Evolutionary conservation across 2,797 vertebrate species (phyloP), one percentile per base, ranked within the genome.

Genomic region (Otus scops): DNA sequence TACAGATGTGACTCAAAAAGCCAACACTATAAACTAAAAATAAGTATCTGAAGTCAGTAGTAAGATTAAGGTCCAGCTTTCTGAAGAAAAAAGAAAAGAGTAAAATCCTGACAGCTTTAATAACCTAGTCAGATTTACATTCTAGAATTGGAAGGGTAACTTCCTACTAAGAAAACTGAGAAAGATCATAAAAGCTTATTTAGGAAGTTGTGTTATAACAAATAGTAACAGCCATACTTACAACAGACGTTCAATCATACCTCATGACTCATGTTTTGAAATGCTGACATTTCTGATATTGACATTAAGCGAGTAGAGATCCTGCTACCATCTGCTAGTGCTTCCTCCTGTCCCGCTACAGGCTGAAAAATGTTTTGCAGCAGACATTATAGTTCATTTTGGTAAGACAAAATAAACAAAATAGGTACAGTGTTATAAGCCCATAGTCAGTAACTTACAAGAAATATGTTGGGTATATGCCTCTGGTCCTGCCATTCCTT

Each of bases 241-340:
- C 4, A 95, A 53, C 20, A 82, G 43, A 85, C 47, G 43, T 60
- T 73, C 36, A 89, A 22, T 76, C 93, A 70, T 98, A 98, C 98
- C 98, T 98, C 98, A 38, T 96, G 95, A 85, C 97, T 98, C 96
- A 96, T 89, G 59, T 89, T 93, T 63, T 75, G 92, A 95, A 96
- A 97, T 3, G 91, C 88, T 43, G 93, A 43, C 95, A 96, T 96
- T 94, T 74, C 88, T 21, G 97, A 95, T 83, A 98, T 76, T 27
- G 97, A 97, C 94, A 96, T 96, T 32, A 94, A 82, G 28, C 79
- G 97, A 86, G 95, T 93, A 70, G 51, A 61, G 56, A 93, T 89
- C 61, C 70, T 92, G 11, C 79, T 80, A n/a, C 95, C 96, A 0
- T 95, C 94, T 63, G 86, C 34, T 26, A 93, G 85, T 39, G 41